Percentiles rank a stretch among this genome's conserved stretches.
Evolutionary conservation across 2,113 vertebrate species (phyloP).

Genomic region (Rynchops niger): DNA sequence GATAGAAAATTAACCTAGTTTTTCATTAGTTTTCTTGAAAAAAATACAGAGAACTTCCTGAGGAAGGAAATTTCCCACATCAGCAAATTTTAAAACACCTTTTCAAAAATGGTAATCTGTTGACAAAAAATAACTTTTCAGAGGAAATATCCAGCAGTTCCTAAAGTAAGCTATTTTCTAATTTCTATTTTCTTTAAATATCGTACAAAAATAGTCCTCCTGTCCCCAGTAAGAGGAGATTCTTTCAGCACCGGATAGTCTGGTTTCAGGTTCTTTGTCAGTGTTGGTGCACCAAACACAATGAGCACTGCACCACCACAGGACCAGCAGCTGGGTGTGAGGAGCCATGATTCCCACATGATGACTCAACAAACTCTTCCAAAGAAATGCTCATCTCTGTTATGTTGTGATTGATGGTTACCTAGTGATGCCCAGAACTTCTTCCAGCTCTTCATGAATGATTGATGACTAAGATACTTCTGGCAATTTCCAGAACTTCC

Average conservation of each 20-base stretch:
- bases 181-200: neutral
- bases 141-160: slow-evolving; percentile 25
- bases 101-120: neutral
- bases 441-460: slow-evolving; percentile 34
- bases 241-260: neutral
- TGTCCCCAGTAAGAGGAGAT: neutral
- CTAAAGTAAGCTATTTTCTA: slow-evolving; percentile 25
- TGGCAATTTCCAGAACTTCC: slow-evolving; percentile 34
- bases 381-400: slow-evolving; percentile 31
- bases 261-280: neutral
- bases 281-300: neutral
- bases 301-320: neutral
- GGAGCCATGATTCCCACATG: neutral
- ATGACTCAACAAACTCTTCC: neutral
- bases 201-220: slow-evolving; percentile 1
- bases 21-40: neutral
- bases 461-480: slow-evolving; percentile 25
- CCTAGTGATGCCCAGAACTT: slow-evolving; percentile 44
- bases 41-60: neutral
- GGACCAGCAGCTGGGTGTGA: slow-evolving; percentile 7
- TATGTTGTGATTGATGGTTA: slow-evolving; percentile 55
- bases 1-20: neutral
- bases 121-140: neutral
- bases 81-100: neutral
- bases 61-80: slow-evolving; percentile 3